Evolutionary conservation across 2,888 invertebrate species (phyloP).

Genomic region (Leptothorax acervorum): DNA sequence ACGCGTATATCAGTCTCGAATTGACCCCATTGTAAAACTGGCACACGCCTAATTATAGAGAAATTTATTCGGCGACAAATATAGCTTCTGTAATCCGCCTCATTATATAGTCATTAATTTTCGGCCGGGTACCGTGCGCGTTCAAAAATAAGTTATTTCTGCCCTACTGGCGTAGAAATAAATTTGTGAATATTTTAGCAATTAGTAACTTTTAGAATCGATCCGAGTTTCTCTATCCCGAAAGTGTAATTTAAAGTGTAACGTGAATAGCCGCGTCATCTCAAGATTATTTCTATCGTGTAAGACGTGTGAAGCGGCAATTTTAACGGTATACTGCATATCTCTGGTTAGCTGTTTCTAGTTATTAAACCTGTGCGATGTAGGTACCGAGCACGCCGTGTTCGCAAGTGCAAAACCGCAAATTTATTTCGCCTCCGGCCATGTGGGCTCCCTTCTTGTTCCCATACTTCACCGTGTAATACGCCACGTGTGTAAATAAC

Average conservation of each 20-base stretch:
- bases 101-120: constrained; percentile 28
- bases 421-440: constrained; percentile 38
- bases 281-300: not conserved
- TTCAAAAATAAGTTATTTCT: constrained; percentile 7
- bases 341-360: not conserved
- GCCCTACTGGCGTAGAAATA: no score
- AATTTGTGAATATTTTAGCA: not conserved
- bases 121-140: not conserved
- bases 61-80: constrained; percentile 72
- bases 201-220: not conserved
- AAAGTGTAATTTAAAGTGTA: not conserved
- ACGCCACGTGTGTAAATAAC: constrained; percentile 36
- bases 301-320: not conserved
- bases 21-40: constrained; percentile 24
- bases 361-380: not conserved
- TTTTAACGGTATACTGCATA: not conserved
- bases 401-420: constrained; percentile 21
- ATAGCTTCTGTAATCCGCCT: constrained; percentile 38
- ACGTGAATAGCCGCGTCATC: no score
- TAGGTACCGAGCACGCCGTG: not conserved
- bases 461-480: constrained; percentile 17
- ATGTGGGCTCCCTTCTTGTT: constrained; percentile 7
- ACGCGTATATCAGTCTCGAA: not conserved
- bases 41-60: constrained; percentile 77
- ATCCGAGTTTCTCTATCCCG: not conserved